Base-by-base conservation (phyloP, 2,797 vertebrate genomes). In the Xenops minutus region DNA sequence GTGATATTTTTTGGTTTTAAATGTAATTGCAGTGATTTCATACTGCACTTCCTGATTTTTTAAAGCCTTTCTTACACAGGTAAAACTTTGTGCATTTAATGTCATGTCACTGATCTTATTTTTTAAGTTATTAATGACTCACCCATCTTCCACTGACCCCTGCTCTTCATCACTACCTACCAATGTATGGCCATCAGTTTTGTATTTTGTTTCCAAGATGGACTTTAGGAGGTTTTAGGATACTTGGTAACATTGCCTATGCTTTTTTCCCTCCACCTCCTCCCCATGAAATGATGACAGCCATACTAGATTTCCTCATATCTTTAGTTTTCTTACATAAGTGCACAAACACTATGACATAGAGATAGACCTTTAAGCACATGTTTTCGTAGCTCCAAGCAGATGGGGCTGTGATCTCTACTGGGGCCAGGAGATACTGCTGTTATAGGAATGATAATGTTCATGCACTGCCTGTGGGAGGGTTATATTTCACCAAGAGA, bases 1-100 rank as follows among this genome's bases (percentile, higher is more conserved):
- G 30, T 92, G 68, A 93, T 36, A 76, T 95, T 96, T 96, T 97
- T 64, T 79, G 14, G 10, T 74, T 95, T 81, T 51, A 54, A 67
- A 51, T 48, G 59, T 51, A 14, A 71, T 91, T 92, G 89, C 62
- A 77, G 39, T 41, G 22, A 75, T 56, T 93, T 96, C 68, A 48
- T 54, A 48, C 21, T 59, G 14, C 17, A 41, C 43, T 95, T 93
- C 46, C 27, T 90, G 59, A 55, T 76, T 95, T 96, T 49, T 63
- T 83, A 71, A 93, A 84, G 81, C n/a, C 27, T 69, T 95, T 93
- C 91, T 89, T 63, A 44, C 24, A 13, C 5, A 43, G 46, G 34
- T 52, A 72, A 76, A 32, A 67, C 4, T 77, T 64, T 41, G 17
- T 84, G 12, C n/a, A 72, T 34, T 75, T 85, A 95, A 92, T 71